Evolutionary conservation across 2,888 invertebrate species (phyloP).

Genomic region (Galerucella calmariensis): DNA sequence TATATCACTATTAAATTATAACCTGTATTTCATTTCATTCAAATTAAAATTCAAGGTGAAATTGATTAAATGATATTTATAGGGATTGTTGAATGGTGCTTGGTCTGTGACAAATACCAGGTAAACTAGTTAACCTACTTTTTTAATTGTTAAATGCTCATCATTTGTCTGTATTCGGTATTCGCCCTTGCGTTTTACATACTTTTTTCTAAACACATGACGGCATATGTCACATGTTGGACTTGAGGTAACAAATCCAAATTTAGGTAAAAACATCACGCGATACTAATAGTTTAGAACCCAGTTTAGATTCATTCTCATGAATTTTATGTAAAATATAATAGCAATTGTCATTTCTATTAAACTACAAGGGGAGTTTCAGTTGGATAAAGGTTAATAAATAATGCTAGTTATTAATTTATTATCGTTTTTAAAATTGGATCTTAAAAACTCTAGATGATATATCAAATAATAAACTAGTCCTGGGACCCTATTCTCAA

Average conservation of each 20-base stretch:
- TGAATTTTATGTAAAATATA: background rate
- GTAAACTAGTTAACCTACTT: constrained; percentile 21
- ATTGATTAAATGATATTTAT: background rate
- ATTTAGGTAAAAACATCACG: constrained; percentile 8
- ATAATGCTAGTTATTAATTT: too few relatives aligned
- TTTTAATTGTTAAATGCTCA: constrained; percentile 20
- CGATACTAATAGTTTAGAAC: background rate
- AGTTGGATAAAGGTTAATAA: too few relatives aligned
- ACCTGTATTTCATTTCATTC: constrained; percentile 12
- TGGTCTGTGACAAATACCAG: background rate
- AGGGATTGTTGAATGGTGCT: background rate
- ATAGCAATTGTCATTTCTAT: background rate
- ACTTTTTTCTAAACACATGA: constrained; percentile 12
- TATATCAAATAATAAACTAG: too few relatives aligned
- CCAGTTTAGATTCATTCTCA: background rate
- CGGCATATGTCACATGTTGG: constrained; percentile 4
- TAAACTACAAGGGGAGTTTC: background rate
- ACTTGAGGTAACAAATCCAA: constrained; percentile 11
- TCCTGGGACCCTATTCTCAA: too few relatives aligned
- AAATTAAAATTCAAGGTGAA: constrained; percentile 21
- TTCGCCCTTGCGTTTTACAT: constrained; percentile 15
- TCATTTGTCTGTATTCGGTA: constrained; percentile 18
- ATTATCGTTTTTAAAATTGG: too few relatives aligned
- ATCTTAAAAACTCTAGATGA: too few relatives aligned
- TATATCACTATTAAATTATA: background rate